phyloP scores from a whole-genome alignment of 2,113 vertebrate species.

The Marmota flaviventris region DNA sequence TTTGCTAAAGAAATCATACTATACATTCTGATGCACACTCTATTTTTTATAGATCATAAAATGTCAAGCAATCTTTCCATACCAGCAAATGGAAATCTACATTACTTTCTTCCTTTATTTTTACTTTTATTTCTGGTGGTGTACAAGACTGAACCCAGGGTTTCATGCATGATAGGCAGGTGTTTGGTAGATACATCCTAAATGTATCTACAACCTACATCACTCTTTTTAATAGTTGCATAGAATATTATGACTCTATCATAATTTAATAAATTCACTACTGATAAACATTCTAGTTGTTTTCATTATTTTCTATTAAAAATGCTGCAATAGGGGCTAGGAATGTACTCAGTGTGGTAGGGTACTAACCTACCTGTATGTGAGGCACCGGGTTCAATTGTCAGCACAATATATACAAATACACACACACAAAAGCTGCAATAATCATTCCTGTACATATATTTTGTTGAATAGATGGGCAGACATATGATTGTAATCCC shows the following conservation, averaged over 20 bases:
- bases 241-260: background rate
- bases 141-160: background rate
- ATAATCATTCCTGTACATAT: background rate
- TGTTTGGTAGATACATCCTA: background rate
- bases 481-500: too few relatives aligned
- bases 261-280: constrained; percentile 44
- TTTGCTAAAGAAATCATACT: constrained; percentile 30
- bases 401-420: too few relatives aligned
- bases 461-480: background rate
- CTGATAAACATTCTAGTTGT: background rate
- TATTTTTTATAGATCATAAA: constrained; percentile 33
- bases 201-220: too few relatives aligned
- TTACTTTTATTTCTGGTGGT: background rate
- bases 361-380: too few relatives aligned
- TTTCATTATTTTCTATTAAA: constrained; percentile 29
- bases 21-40: background rate
- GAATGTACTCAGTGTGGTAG: too few relatives aligned
- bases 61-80: background rate
- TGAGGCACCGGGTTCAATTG: too few relatives aligned
- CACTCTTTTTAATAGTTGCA: background rate
- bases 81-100: background rate
- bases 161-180: background rate
- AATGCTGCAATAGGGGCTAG: background rate
- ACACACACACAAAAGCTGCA: background rate
- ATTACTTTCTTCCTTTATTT: background rate